Percentiles rank a stretch among this genome's conserved stretches.
These are phyloP conservation scores for Imbricaverruca yamaguchii DNA, from an alignment of 2,888 invertebrate genomes.

Conservation along the genomic window DNA sequence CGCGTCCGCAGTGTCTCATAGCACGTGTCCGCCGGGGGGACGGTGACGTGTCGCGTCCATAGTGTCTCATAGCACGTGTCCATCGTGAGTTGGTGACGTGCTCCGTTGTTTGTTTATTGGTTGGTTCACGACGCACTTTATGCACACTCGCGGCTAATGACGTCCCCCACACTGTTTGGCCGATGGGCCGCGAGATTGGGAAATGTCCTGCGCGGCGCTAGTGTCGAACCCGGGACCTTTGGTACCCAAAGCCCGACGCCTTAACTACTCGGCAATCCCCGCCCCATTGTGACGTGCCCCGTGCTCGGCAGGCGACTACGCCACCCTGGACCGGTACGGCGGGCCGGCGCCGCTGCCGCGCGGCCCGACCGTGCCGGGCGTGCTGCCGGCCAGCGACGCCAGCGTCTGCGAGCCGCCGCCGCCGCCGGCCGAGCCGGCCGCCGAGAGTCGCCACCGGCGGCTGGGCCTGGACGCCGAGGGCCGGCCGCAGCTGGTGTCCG, in stretches of 20 bases:
- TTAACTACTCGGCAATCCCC: too few species aligned
- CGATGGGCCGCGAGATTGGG: too few species aligned
- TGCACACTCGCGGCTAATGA: too few species aligned
- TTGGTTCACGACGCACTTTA: too few species aligned
- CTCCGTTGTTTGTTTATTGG: too few species aligned
- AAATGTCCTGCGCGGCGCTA: too few species aligned
- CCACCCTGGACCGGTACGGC: constrained; percentile 24
- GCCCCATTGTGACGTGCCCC: neutral
- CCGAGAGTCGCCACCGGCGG: constrained; percentile 37
- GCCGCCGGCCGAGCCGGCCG: constrained; percentile 29
- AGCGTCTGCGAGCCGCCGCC: constrained; percentile 49
- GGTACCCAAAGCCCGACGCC: too few species aligned
- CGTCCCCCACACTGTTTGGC: too few species aligned
- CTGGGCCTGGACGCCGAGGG: constrained; percentile 50
- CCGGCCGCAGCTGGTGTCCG: constrained; percentile 54
- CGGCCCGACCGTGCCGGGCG: constrained; percentile 12
- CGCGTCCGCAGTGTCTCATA: too few species aligned
- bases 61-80: neutral
- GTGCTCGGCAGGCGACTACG: neutral
- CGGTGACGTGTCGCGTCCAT: too few species aligned
- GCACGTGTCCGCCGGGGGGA: too few species aligned
- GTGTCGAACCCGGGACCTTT: too few species aligned
- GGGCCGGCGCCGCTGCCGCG: neutral
- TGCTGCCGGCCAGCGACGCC: constrained; percentile 19
- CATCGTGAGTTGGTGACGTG: neutral